phyloP scores from a whole-genome alignment of 2,797 vertebrate species.

The Esox masquinongy region DNA sequence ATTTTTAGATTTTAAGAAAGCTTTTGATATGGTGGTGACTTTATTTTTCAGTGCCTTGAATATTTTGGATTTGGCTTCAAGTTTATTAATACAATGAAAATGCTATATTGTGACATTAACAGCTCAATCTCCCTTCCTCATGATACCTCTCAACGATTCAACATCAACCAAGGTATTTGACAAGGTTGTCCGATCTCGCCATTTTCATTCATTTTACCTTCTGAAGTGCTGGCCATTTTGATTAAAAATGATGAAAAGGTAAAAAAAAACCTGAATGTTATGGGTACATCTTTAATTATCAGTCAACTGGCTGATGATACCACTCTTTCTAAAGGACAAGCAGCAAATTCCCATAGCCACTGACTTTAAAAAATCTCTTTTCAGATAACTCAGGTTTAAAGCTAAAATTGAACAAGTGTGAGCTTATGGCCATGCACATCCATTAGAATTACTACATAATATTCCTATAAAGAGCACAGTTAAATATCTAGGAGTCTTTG shows the following conservation, averaged over 20 bases:
- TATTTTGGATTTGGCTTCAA: conserved; percentile 7
- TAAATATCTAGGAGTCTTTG: too few species aligned
- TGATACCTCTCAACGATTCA: neutral
- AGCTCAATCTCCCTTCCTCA: conserved; percentile 6
- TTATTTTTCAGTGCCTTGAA: conserved; percentile 13
- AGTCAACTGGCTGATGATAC: neutral
- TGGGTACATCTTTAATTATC: neutral
- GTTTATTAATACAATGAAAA: too few species aligned
- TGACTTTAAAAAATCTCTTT: too few species aligned
- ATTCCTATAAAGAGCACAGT: neutral
- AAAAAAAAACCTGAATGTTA: too few species aligned
- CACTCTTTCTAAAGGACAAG: conserved; percentile 3
- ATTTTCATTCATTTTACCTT: too few species aligned
- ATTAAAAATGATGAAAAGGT: too few species aligned
- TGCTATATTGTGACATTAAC: neutral
- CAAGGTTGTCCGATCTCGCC: too few species aligned
- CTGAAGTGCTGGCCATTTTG: too few species aligned
- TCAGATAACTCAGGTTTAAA: conserved; percentile 11
- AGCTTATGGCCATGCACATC: neutral
- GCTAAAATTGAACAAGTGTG: conserved; percentile 7
- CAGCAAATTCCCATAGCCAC: too few species aligned
- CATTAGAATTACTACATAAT: neutral
- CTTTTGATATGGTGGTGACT: conserved; percentile 8
- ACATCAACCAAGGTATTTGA: too few species aligned
- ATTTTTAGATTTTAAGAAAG: conserved; percentile 19